Evolutionary conservation across 2,797 vertebrate genomes (phyloP), one percentile per base, ranked within the genome.

Genomic region (Streptopelia turtur): DNA sequence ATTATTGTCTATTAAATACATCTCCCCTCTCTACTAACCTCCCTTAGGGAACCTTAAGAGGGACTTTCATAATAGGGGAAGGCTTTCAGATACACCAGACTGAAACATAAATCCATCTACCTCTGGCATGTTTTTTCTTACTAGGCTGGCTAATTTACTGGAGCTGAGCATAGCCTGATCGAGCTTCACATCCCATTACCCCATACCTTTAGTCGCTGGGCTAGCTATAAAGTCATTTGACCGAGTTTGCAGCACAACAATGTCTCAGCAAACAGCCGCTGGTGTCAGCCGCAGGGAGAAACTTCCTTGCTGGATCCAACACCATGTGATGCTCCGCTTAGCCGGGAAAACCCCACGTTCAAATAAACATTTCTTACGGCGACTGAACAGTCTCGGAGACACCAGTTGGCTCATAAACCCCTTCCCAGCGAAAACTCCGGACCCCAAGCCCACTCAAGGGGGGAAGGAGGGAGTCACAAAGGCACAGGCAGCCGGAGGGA

Each of bases 1-100:
- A 96, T 96, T 96, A 96, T 97, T 69, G 89, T 95, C 94, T 95
- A 93, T 96, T 95, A 96, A 65, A 97, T 95, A 95, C 83, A 79
- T 95, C 91, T 96, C 92, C 94, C 88, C 88, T 93, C 80, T 89
- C 95, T 61, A 82, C 94, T 97, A 93, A 87, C 84, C 90, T 96
- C 96, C 96, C 93, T 95, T 69, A 93, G 96, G 96, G 96, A 96
- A 31, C 84, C 64, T 87, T 90, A 93, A 94, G 87, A 90, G 93
- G 93, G 94, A 94, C 93, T 94, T 94, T 85, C 69, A 80, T 96
- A 96, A 97, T 93, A 91, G 84, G 78, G 69, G 31, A 93, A 96
- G 89, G 96, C 96, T 97, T 96, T 97, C 96, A 93, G 91, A 96
- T 90, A 90, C 53, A 87, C 87, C 90, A 95, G 94, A 64, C 94